phyloP scores from a whole-genome alignment of 2,797 vertebrate species.

The Urophycis tenuis region DNA sequence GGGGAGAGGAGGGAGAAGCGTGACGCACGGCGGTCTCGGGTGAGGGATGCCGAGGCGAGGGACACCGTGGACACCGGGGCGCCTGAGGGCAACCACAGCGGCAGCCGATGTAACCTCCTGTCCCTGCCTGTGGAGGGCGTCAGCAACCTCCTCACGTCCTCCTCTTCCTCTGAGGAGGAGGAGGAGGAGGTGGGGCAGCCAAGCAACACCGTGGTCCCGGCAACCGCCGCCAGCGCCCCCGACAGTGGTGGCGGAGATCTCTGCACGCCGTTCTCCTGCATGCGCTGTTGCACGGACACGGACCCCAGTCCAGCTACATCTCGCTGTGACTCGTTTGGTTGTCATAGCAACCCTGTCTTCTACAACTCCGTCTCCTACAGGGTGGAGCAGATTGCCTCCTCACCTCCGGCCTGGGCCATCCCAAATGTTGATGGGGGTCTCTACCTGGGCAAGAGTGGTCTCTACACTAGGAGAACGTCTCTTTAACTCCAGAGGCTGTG shows the following conservation, averaged over 20 bases:
- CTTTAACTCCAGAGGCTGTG: slow-evolving; percentile 54
- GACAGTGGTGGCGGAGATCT: slow-evolving; percentile 42
- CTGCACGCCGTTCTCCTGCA: slow-evolving; percentile 63
- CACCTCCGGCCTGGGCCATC: slow-evolving; percentile 65
- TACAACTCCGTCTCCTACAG: slow-evolving; percentile 78
- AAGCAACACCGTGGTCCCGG: neutral
- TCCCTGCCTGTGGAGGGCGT: slow-evolving; percentile 68
- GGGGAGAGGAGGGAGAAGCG: slow-evolving; percentile 40
- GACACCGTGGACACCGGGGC: neutral
- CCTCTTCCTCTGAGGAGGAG: slow-evolving; percentile 48
- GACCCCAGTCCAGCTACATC: slow-evolving; percentile 38
- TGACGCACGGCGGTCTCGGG: slow-evolving; percentile 20
- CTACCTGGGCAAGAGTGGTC: slow-evolving; percentile 48
- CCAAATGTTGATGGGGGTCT: slow-evolving; percentile 42
- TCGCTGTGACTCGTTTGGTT: slow-evolving; percentile 53
- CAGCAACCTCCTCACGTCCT: slow-evolving; percentile 51
- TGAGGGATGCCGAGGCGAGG: slow-evolving; percentile 11
- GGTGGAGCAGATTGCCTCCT: slow-evolving; percentile 63
- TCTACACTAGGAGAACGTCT: slow-evolving; percentile 69
- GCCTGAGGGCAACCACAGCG: slow-evolving; percentile 36
- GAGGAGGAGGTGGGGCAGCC: slow-evolving; percentile 27
- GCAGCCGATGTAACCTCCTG: slow-evolving; percentile 63
- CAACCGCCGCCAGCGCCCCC: neutral
- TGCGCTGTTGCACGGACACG: slow-evolving; percentile 62
- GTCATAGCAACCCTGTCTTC: slow-evolving; percentile 76